Conservation (phyloP, 2,113 vertebrate species). For the Talpa occidentalis region DNA sequence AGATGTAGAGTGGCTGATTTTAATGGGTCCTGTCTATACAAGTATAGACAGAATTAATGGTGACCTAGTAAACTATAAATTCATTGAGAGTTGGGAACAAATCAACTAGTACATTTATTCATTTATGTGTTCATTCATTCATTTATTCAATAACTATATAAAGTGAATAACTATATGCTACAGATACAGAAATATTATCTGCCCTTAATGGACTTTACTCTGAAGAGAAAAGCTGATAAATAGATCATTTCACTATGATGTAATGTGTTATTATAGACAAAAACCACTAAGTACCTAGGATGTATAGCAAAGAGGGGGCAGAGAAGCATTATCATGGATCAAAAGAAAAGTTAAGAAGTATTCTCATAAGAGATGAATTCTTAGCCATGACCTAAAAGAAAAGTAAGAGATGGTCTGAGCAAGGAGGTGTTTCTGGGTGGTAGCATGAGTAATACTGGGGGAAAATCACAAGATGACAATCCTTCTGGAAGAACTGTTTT, state of each 20-base stretch:
- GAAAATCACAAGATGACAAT: neutral
- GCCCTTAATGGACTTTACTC: neutral
- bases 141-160: neutral
- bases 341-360: neutral
- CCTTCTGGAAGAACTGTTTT: neutral
- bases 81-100: neutral
- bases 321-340: no score
- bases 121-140: slow-evolving; percentile 9
- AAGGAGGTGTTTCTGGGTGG: neutral
- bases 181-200: neutral
- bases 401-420: neutral
- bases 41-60: neutral
- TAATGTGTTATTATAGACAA: neutral
- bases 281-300: neutral
- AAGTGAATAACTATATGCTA: neutral
- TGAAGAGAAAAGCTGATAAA: neutral
- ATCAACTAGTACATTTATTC: neutral
- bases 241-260: neutral
- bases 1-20: neutral
- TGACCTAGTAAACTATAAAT: neutral
- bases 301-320: neutral
- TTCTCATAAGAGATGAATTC: neutral
- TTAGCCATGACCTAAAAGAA: neutral
- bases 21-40: neutral
- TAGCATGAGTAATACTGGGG: neutral